Evolutionary conservation across 2,113 vertebrate genomes (phyloP), one percentile per base, ranked within the genome.

Genomic region (Podiceps cristatus): DNA sequence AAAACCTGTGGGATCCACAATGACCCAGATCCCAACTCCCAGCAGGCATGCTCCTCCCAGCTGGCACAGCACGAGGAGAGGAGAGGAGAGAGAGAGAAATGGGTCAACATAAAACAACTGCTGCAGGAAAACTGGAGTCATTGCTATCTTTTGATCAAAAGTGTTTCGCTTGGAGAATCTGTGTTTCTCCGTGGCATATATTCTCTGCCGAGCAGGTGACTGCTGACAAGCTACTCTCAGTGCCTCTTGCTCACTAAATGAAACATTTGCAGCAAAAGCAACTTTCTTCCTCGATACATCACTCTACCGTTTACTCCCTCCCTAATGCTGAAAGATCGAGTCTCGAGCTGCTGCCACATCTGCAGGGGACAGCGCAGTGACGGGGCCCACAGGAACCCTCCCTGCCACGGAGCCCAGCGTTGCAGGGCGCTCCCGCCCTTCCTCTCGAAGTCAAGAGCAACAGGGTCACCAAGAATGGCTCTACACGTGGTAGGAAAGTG

Each of bases 1-100:
- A 90, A 99, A 99, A 66, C 99, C 99, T 20, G 99, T 98, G 33
- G 99, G 99, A 96, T 99, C 99, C 96, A 99, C 97, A 59, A 99
- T 96, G 97, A 99, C 99, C 99, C 99, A 99, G 63, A 98, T 98
- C 18, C 99, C 99, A 1, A 99, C 84, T 22, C 98, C 99, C 56
- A 99, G 98, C 91, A 99, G 98, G 96, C 99, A 99, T 2, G 98
- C 97, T 63, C 99, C 99, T 4, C 99, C 99, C 82, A 99, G 98
- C 99, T 99, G 98, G 45, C 80, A 86, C 0, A 11, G 47, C 72
- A 86, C 24, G 9, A 47, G 27, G 40, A 87, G 24, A 64, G 27
- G 40, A 87, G 24, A 64, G 42, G 71, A 80, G n/a, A 89, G 44
- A 33, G 33, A n/a, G 25, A 3, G 5, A 63, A 56, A 55, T 0